Evolutionary conservation across 2,797 vertebrate species (phyloP).

Genomic region (Sebastes alutus): DNA sequence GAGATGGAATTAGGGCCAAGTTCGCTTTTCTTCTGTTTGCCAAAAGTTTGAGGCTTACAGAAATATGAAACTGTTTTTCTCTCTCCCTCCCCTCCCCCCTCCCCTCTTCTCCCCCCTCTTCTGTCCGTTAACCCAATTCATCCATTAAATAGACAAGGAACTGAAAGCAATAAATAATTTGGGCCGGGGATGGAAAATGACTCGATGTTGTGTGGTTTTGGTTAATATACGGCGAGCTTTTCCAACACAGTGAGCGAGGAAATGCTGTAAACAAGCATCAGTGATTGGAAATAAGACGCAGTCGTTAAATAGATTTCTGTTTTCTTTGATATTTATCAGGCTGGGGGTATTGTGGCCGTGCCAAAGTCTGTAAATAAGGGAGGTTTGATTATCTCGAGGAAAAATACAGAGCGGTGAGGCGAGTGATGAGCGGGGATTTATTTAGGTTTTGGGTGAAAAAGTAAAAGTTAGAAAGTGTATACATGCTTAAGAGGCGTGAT

Average conservation of each 20-base stretch:
- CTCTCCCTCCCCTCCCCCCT: not conserved
- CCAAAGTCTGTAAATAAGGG: slow-evolving; percentile 29
- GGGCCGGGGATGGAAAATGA: slow-evolving; percentile 46
- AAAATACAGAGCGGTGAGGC: slow-evolving; percentile 12
- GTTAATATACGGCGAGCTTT: slow-evolving; percentile 32
- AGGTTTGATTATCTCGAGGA: slow-evolving; percentile 42
- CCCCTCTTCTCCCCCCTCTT: not conserved
- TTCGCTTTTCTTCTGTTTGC: slow-evolving; percentile 81
- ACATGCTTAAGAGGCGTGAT: slow-evolving; percentile 83
- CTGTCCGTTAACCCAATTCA: slow-evolving; percentile 64
- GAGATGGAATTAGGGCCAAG: slow-evolving; percentile 84
- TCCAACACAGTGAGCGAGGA: slow-evolving; percentile 39
- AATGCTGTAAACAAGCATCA: slow-evolving; percentile 56
- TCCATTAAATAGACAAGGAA: slow-evolving; percentile 73
- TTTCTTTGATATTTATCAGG: slow-evolving; percentile 48
- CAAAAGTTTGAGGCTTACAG: slow-evolving; percentile 84
- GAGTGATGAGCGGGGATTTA: slow-evolving; percentile 72
- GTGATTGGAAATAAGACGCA: slow-evolving; percentile 53
- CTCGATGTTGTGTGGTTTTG: slow-evolving; percentile 55
- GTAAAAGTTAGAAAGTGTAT: slow-evolving; percentile 80
- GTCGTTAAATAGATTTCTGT: slow-evolving; percentile 49
- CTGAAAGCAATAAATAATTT: slow-evolving; percentile 72
- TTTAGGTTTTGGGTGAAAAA: slow-evolving; percentile 73
- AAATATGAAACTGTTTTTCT: slow-evolving; percentile 79
- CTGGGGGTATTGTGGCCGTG: not conserved